Conservation (phyloP, 2,888 invertebrate genomes). For the Drosophila kanekoi region DNA sequence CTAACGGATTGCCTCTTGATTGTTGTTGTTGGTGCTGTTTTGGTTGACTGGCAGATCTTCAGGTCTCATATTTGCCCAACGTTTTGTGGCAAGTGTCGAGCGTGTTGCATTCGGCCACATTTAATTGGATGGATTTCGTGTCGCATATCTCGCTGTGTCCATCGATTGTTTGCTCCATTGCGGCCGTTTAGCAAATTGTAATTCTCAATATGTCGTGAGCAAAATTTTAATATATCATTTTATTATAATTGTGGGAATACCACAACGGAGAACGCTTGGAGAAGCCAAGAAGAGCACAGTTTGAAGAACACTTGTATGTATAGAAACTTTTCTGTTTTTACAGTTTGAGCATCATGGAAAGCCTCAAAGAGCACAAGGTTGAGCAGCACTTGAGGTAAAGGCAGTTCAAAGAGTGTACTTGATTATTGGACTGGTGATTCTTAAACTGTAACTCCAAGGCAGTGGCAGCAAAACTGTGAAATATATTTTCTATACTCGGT, state of each 20-base stretch:
- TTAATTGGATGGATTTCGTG: conserved; percentile 65
- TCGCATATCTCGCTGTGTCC: conserved; percentile 41
- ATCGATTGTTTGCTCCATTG: conserved; percentile 27
- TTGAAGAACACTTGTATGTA: too few relatives aligned
- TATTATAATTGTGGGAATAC: conserved; percentile 50
- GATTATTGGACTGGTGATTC: neutral
- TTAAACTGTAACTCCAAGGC: neutral
- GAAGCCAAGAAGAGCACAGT: neutral
- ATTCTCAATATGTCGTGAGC: conserved; percentile 52
- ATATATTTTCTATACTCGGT: too few relatives aligned
- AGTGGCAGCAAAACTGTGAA: too few relatives aligned
- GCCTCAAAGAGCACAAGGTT: too few relatives aligned
- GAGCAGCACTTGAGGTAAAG: too few relatives aligned
- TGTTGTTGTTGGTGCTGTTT: conserved; percentile 11
- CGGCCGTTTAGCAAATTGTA: conserved; percentile 52
- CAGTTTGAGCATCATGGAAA: neutral
- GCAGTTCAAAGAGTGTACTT: neutral
- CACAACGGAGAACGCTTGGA: too few relatives aligned
- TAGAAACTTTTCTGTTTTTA: neutral
- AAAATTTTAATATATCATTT: conserved; percentile 28
- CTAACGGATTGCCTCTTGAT: conserved; percentile 37
- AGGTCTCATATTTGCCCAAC: conserved; percentile 48
- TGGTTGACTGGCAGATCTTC: conserved; percentile 21
- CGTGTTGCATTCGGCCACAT: conserved; percentile 36
- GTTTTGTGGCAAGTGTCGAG: conserved; percentile 47